phyloP scores from a whole-genome alignment of 2,113 vertebrate genomes.

The Rhinoptilus africanus region DNA sequence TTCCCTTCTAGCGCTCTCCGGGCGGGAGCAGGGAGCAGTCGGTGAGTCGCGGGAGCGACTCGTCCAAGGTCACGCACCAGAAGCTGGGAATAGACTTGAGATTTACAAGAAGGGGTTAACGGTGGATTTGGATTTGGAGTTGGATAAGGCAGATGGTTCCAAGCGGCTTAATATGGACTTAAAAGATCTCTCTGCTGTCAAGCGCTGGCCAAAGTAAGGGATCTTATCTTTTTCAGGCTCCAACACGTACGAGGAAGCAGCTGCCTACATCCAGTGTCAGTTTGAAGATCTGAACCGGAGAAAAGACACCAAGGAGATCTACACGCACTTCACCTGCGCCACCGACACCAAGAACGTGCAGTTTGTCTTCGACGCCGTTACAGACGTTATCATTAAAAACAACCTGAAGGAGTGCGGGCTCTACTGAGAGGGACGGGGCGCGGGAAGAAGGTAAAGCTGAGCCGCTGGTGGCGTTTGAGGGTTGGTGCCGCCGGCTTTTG shows the following conservation, averaged over 20 bases:
- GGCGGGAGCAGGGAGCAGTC: neutral
- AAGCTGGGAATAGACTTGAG: neutral
- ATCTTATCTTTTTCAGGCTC: constrained; percentile 76
- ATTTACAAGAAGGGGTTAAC: neutral
- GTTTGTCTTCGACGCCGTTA: constrained; percentile 97
- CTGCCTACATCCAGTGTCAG: constrained; percentile 93
- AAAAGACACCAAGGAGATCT: constrained; percentile 99
- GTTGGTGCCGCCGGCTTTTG: neutral
- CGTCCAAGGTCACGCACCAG: neutral
- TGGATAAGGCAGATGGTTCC: constrained; percentile 36
- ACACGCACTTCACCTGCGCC: constrained; percentile 98
- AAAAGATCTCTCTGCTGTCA: neutral
- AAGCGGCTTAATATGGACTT: neutral
- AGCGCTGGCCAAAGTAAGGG: neutral
- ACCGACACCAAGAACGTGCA: constrained; percentile 99
- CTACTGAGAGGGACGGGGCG: constrained; percentile 72
- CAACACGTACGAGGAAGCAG: constrained; percentile 88
- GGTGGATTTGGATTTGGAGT: neutral
- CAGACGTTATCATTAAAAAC: constrained; percentile 98
- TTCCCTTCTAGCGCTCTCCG: neutral
- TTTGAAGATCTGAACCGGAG: constrained; percentile 94
- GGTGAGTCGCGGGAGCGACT: neutral
- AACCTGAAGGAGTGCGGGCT: constrained; percentile 98
- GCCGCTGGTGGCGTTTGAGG: neutral
- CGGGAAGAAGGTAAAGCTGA: constrained; percentile 14